Percentiles rank a stretch among this genome's conserved stretches.
phyloP scores from a whole-genome alignment of 92 coral and sea anemone genomes.

The Epizoanthus stellaris region DNA sequence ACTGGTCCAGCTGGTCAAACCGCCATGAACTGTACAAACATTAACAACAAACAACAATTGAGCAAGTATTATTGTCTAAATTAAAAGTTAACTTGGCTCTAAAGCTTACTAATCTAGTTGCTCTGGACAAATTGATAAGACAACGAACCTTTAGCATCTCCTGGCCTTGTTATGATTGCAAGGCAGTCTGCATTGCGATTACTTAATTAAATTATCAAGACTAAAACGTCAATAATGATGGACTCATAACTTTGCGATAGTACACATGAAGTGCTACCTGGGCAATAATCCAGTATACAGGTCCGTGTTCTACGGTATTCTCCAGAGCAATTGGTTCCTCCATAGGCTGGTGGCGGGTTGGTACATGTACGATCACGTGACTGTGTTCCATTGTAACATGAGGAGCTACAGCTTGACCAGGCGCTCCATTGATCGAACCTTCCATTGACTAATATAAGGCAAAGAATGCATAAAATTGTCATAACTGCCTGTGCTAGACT shows the following conservation, averaged over 20 bases:
- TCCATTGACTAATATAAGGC: neutral
- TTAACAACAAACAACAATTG: no score
- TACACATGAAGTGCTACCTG: constrained; percentile 4
- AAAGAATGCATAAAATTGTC: no score
- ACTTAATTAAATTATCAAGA: no score
- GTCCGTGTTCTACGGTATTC: neutral
- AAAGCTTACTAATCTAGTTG: no score
- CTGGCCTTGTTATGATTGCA: no score
- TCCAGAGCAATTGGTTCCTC: constrained; percentile 7
- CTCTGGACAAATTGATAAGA: no score
- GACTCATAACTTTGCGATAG: neutral
- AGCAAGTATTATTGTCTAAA: neutral
- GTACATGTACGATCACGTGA: constrained; percentile 13
- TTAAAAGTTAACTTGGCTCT: no score
- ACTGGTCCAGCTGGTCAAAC: neutral
- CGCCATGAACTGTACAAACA: no score
- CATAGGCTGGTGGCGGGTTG: constrained; percentile 5
- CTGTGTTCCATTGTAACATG: constrained; percentile 2
- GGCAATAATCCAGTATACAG: neutral
- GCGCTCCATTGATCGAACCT: neutral
- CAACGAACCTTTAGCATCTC: no score
- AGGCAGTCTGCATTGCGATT: no score
- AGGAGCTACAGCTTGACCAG: neutral
- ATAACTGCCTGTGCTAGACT: no score
- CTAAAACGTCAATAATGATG: no score